Evolutionary conservation across 2,888 invertebrate genomes (phyloP), one percentile per base, ranked within the genome.

Genomic region (Ornithoptera priamus): DNA sequence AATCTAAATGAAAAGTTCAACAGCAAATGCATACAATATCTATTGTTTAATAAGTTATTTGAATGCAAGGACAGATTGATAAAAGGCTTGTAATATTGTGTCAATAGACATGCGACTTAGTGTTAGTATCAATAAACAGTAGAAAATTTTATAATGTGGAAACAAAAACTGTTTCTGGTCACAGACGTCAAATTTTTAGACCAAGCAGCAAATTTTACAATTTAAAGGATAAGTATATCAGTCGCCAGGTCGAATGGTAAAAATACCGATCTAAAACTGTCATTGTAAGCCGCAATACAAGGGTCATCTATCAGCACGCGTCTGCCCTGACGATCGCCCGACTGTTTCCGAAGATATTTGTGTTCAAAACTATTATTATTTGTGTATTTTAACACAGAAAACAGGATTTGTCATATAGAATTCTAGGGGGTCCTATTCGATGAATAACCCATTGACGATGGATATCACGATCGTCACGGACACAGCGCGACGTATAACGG

Each of bases 251-350:
- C 20, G 62, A 58, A 59, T 42, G 68, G 50, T 68, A 63, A 59
- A 62, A 62, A 58, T 68, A 68, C 58, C 30, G 42, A 63, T 63
- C 36, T n/a, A 42, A 15, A 30, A 42, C 20, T 58, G 22, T 24
- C 17, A 36, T 30, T 50, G 62, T 56, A 17, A 68, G 58, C 36
- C n/a, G 18, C 62, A 30, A 30, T 58, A 58, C 68, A 68, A 63
- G 63, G 68, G 60, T 60, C 59, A 50, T 64, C 64, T 53, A 64
- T 68, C 68, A 68, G 39, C 68, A 53, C 59, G 39, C 68, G 50
- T 22, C 20, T 60, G 59, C 50, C 60, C 60, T 42, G 62, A 18
- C 62, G 20, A 56, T 18, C 2, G 17, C 50, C 1, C 18, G 2
- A 53, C 53, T 1, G 18, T n/a, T 5, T n/a, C 53, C 8, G n/a